These are phyloP conservation scores for Vireo altiloquus DNA, from an alignment of 2,113 vertebrate species.

Conservation along the genomic window DNA sequence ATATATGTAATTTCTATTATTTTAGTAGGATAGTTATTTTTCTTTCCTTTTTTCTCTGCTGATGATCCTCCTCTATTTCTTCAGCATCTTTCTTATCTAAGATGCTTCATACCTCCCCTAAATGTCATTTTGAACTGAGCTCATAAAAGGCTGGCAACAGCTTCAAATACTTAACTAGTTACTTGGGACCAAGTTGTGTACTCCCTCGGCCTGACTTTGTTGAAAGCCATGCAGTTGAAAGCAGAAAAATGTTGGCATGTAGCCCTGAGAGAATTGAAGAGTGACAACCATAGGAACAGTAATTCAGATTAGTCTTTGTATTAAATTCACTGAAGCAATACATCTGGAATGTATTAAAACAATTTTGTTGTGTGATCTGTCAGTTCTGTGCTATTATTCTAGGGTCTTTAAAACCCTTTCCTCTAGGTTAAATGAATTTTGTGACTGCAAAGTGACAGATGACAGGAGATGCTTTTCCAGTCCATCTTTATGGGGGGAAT, in stretches of 20 bases:
- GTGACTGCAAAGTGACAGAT: neutral
- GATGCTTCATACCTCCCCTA: neutral
- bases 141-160: neutral
- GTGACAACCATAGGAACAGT: neutral
- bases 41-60: neutral
- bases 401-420: neutral
- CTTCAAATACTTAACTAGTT: slow-evolving; percentile 16
- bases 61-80: neutral
- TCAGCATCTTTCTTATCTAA: neutral
- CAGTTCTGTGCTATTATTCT: neutral
- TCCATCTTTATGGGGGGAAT: neutral
- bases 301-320: neutral
- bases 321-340: neutral
- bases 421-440: neutral
- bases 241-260: neutral
- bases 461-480: neutral
- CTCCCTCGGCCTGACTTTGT: neutral
- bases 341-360: neutral
- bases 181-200: neutral
- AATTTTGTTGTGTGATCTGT: neutral
- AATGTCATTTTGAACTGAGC: neutral
- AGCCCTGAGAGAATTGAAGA: neutral
- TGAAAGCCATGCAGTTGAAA: neutral
- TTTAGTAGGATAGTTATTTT: neutral
- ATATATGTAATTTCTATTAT: neutral